Evolutionary conservation across 2,888 invertebrate genomes (phyloP).

Genomic region (Philaethria dido): DNA sequence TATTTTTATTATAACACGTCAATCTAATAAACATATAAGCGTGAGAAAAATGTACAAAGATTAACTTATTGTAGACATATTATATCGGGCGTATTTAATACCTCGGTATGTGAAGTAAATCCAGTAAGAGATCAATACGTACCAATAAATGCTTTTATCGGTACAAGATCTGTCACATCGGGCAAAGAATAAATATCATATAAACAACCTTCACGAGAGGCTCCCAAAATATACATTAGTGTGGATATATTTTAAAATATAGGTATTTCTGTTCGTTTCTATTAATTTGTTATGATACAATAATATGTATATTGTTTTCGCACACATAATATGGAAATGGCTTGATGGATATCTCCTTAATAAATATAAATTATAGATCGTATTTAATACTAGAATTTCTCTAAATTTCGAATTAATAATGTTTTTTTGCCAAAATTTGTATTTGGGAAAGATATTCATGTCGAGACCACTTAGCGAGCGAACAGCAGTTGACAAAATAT

Average conservation of each 20-base stretch:
- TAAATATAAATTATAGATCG: too few species aligned
- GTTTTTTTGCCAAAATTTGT: too few species aligned
- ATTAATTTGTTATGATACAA: too few species aligned
- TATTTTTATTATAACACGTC: constrained; percentile 37
- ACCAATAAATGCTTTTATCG: constrained; percentile 71
- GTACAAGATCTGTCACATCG: constrained; percentile 46
- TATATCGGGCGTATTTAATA: constrained; percentile 41
- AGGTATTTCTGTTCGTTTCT: too few species aligned
- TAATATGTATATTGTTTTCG: too few species aligned
- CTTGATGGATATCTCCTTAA: too few species aligned
- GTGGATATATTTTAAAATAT: too few species aligned
- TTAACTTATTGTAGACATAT: constrained; percentile 51
- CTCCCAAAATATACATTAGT: too few species aligned
- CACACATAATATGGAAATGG: too few species aligned
- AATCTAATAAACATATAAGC: constrained; percentile 38
- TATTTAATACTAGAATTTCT: too few species aligned
- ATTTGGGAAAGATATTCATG: constrained; percentile 5
- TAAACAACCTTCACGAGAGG: too few species aligned
- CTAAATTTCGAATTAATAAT: too few species aligned
- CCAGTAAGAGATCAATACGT: constrained; percentile 73
- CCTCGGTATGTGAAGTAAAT: constrained; percentile 63
- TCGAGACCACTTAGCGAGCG: constrained; percentile 11
- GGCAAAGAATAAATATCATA: constrained; percentile 49
- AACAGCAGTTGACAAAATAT: constrained; percentile 17
- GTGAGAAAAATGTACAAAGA: constrained; percentile 58